Evolutionary conservation across 1,140 invertebrate species (phyloP).

Genomic region (Zaprionus lachaisei): DNA sequence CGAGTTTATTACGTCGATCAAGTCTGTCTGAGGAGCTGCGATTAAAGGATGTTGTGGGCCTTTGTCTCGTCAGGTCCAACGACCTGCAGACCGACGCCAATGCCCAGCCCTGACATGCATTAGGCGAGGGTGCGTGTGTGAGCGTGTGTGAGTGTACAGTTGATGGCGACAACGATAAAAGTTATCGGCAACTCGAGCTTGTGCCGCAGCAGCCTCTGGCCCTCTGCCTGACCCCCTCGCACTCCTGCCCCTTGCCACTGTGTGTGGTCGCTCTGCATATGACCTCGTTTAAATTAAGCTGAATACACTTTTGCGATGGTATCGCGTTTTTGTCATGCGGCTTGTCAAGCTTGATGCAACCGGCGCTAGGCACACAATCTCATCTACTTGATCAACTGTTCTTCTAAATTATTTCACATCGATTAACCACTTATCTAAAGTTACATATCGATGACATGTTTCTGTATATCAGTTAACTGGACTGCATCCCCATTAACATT

Average conservation of each 20-base stretch:
- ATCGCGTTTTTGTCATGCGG: constrained; percentile 24
- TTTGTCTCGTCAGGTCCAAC: constrained; percentile 59
- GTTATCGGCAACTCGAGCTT: constrained; percentile 61
- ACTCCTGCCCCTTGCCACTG: constrained; percentile 20
- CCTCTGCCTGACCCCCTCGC: neutral
- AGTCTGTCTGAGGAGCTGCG: constrained; percentile 49
- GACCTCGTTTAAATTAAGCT: constrained; percentile 73
- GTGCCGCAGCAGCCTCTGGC: constrained; percentile 17
- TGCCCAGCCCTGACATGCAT: constrained; percentile 9
- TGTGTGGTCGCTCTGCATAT: constrained; percentile 57
- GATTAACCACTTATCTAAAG: too few relatives aligned
- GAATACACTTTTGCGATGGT: constrained; percentile 25
- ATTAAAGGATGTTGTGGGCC: constrained; percentile 18
- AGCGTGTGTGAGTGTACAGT: neutral
- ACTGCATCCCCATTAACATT: too few relatives aligned
- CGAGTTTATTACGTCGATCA: constrained; percentile 43
- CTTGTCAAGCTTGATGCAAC: neutral
- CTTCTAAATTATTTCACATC: too few relatives aligned
- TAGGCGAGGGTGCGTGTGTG: neutral
- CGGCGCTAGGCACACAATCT: neutral
- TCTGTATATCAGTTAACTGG: too few relatives aligned
- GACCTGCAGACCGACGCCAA: constrained; percentile 54
- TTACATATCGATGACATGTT: too few relatives aligned
- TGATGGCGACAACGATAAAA: constrained; percentile 51
- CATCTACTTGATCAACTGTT: too few relatives aligned